These are phyloP conservation scores for Vireo griseus DNA, from an alignment of 2,797 vertebrate genomes.

Conservation along the genomic window DNA sequence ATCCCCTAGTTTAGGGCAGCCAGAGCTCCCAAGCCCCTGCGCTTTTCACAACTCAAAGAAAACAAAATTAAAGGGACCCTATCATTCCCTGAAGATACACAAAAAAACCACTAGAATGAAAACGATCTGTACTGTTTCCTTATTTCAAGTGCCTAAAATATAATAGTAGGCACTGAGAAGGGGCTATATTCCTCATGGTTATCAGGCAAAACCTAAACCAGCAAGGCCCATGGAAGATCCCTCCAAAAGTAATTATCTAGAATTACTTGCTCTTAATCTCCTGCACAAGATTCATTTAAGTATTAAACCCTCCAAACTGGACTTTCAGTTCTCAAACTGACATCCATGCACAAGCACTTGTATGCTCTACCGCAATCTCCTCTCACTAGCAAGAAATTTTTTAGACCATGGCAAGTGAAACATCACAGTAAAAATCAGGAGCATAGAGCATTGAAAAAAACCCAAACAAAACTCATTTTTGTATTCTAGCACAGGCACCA, in stretches of 20 bases:
- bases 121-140: neutral
- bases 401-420: accelerated
- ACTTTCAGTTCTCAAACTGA: neutral
- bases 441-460: neutral
- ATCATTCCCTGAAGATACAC: neutral
- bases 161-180: neutral
- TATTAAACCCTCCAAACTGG: neutral
- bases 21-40: accelerated
- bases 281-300: neutral
- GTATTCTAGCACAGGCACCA: neutral
- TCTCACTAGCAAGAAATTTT: neutral
- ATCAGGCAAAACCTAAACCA: neutral
- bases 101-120: neutral
- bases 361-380: neutral
- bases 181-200: neutral
- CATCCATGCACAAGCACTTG: neutral
- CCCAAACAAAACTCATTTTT: neutral
- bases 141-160: neutral
- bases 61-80: neutral
- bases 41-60: neutral
- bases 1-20: neutral
- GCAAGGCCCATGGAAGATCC: neutral
- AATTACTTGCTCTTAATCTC: neutral
- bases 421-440: neutral
- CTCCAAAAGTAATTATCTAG: neutral